These are phyloP conservation scores for Cheilinus undulatus DNA, from an alignment of 2,113 vertebrate species.

Conservation along the genomic window DNA sequence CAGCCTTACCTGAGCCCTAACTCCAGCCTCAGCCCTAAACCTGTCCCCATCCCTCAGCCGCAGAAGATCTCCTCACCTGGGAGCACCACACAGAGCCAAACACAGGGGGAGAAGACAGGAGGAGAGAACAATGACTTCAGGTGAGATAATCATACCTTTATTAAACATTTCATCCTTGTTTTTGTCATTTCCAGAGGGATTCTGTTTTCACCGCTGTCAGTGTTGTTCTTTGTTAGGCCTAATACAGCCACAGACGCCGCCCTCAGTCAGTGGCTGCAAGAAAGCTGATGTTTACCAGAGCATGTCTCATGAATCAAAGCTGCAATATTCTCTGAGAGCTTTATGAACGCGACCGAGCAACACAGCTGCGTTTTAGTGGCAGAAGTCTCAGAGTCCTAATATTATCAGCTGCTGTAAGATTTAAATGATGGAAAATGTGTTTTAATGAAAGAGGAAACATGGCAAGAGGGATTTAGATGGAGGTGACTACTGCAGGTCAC, in stretches of 20 bases:
- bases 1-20: conserved; percentile 58
- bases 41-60: conserved; percentile 57
- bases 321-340: conserved; percentile 53
- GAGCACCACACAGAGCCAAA: conserved; percentile 47
- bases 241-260: conserved; percentile 32
- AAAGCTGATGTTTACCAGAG: conserved; percentile 27
- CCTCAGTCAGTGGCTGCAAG: conserved; percentile 16
- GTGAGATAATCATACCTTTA: conserved; percentile 57
- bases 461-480: background rate
- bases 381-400: conserved; percentile 32
- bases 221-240: background rate
- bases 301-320: conserved; percentile 58
- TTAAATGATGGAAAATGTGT: too few species aligned
- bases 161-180: background rate
- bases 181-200: background rate
- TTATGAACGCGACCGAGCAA: conserved; percentile 37
- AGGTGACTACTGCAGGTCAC: background rate
- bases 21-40: conserved; percentile 42
- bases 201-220: background rate
- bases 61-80: conserved; percentile 48
- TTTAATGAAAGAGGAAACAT: background rate
- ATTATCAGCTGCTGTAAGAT: background rate
- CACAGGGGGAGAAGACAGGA: conserved; percentile 48
- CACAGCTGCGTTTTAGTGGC: conserved; percentile 40
- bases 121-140: conserved; percentile 78